Conservation (phyloP, 2,888 invertebrate species). For the Anoncus sp. region DNA sequence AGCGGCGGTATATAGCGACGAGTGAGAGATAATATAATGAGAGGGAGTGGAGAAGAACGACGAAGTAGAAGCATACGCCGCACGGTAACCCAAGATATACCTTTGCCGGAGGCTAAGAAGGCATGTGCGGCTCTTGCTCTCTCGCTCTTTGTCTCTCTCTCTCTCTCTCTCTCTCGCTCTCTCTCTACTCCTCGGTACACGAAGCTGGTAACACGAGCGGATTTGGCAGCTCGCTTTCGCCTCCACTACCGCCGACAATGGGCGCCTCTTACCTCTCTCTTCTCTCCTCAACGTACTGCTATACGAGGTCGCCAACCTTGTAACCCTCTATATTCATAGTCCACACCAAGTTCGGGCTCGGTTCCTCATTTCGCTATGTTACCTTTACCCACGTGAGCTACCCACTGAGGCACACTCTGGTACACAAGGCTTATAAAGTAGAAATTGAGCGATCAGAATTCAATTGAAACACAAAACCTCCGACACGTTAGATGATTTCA, state of each 20-base stretch:
- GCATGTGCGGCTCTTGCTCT: constrained; percentile 48
- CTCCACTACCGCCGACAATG: constrained; percentile 36
- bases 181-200: constrained; percentile 49
- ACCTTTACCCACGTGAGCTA: not conserved
- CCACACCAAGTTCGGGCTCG: constrained; percentile 5
- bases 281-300: constrained; percentile 22
- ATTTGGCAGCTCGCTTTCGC: constrained; percentile 69
- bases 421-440: constrained; percentile 5
- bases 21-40: constrained; percentile 50
- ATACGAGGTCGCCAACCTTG: constrained; percentile 59
- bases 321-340: constrained; percentile 15
- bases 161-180: constrained; percentile 1
- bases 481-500: constrained; percentile 33
- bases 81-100: constrained; percentile 65
- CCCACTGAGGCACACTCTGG: not conserved
- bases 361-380: constrained; percentile 21
- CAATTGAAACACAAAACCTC: constrained; percentile 16
- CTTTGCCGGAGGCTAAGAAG: constrained; percentile 61
- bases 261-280: constrained; percentile 43
- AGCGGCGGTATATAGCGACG: constrained; percentile 44
- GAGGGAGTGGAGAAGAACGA: constrained; percentile 54
- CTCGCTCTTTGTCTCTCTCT: constrained; percentile 15
- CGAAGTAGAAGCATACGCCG: constrained; percentile 58
- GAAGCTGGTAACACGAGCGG: constrained; percentile 71
- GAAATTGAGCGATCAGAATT: constrained; percentile 41